Percentiles rank a stretch among this genome's conserved stretches.
Conservation (phyloP, 2,888 invertebrate species). For the Diaprepes abbreviatus region DNA sequence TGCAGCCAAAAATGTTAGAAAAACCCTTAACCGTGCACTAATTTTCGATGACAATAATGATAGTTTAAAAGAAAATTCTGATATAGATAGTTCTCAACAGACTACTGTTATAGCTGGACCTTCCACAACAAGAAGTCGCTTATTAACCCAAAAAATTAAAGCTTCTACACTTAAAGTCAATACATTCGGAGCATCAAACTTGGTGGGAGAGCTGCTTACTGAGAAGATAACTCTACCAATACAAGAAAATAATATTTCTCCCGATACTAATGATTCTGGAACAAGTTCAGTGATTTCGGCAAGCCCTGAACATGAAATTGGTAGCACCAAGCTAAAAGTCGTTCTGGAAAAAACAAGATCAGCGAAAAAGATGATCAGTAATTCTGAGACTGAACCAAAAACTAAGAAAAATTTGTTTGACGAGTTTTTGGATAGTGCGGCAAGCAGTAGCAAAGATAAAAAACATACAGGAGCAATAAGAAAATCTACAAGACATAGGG, state of each 20-base stretch:
- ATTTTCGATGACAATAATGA: background rate
- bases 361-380: constrained; percentile 25
- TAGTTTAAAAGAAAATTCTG: background rate
- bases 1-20: background rate
- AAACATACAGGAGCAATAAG: constrained; percentile 39
- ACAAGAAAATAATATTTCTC: background rate
- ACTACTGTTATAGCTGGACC: background rate
- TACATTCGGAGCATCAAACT: background rate
- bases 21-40: background rate
- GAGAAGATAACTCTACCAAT: background rate
- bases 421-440: background rate
- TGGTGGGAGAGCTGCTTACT: background rate
- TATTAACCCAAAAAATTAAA: constrained; percentile 24
- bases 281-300: background rate
- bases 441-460: constrained; percentile 28
- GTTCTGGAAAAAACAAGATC: constrained; percentile 48
- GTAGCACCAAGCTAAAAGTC: constrained; percentile 38
- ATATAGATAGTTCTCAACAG: background rate
- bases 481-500: constrained; percentile 45
- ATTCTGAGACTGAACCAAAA: background rate
- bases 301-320: constrained; percentile 13
- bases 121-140: constrained; percentile 24
- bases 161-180: background rate
- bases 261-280: background rate
- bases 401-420: constrained; percentile 42